phyloP scores from a whole-genome alignment of 2,797 vertebrate species.

The Pseudochirops cupreus region DNA sequence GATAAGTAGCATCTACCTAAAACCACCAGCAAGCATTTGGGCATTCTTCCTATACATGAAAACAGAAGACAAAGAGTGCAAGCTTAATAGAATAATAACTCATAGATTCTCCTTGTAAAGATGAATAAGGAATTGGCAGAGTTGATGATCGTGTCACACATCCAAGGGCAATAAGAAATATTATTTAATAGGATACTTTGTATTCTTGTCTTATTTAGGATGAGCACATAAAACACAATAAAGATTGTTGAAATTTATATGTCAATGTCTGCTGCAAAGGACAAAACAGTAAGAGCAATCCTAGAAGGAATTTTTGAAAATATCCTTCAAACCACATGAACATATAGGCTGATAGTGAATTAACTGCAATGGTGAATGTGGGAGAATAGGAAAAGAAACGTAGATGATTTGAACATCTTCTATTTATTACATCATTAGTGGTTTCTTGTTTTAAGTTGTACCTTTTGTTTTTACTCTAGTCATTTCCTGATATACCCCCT shows the following conservation, averaged over 20 bases:
- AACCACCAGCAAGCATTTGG: background rate
- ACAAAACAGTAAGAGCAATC: background rate
- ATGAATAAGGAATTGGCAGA: background rate
- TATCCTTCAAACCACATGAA: background rate
- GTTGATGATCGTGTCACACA: background rate
- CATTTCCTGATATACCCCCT: background rate
- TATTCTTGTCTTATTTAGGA: background rate
- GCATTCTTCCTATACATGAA: background rate
- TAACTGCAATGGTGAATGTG: background rate
- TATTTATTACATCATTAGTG: background rate
- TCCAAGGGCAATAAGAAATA: background rate
- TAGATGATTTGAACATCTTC: background rate
- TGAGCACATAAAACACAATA: background rate
- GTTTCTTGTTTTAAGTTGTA: background rate
- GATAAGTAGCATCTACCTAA: too few relatives aligned
- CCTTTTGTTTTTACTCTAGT: background rate
- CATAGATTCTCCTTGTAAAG: background rate
- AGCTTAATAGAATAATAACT: background rate
- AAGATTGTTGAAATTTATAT: background rate
- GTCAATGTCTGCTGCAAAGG: background rate
- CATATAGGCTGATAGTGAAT: background rate
- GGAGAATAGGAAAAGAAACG: background rate
- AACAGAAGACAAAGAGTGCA: background rate
- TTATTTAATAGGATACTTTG: background rate
- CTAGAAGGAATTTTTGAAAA: background rate